Evolutionary conservation across 2,113 vertebrate genomes (phyloP), one percentile per base, ranked within the genome.

Genomic region (Nibea albiflora): DNA sequence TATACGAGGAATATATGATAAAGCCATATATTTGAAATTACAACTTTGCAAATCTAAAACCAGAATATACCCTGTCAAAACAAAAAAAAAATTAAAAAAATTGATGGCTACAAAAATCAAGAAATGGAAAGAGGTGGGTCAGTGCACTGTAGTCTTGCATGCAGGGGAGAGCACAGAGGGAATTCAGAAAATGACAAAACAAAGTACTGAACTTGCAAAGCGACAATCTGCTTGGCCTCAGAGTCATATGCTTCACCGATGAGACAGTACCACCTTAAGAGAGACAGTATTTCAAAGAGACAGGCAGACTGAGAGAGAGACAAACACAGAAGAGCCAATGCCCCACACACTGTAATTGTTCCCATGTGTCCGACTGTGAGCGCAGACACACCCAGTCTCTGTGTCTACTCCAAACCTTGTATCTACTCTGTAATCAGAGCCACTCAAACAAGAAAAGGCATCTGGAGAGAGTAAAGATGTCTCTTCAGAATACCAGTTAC

Each of bases 371-470:
- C 65, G 67, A 65, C 61, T 66, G 26, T 20, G 86, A 87, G 84
- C 24, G 62, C 64, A 76, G 90, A 71, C 90, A 93, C 90, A 79
- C 89, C 90, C 83, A 68, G 88, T 56, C 83, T 88, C 80, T 79
- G 54, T 56, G 77, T 86, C 66, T 83, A 35, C 80, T 84, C 83
- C 53, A 53, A 85, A 73, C 76, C 71, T 78, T 75, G 46, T 66
- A 83, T 89, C 87, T 87, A 28, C 89, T 88, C 90, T 93, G 90
- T 94, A 92, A 93, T 91, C 90, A 93, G 73, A 88, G 71, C 54
- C 83, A 89, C 75, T 78, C 73, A 65, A 63, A 83, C 79, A 82
- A 76, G 53, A 85, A 84, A 66, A 80, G 42, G 69, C 80, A 90
- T 86, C 85, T 86, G 86, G 85, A 70, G 50, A 69, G 58, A 85